A percentile compares a stretch with the other conserved stretches of the same genome.
These are phyloP conservation scores for Neosilurus mollespiculum DNA, from an alignment of 2,797 vertebrate species.

Conservation along the genomic window DNA sequence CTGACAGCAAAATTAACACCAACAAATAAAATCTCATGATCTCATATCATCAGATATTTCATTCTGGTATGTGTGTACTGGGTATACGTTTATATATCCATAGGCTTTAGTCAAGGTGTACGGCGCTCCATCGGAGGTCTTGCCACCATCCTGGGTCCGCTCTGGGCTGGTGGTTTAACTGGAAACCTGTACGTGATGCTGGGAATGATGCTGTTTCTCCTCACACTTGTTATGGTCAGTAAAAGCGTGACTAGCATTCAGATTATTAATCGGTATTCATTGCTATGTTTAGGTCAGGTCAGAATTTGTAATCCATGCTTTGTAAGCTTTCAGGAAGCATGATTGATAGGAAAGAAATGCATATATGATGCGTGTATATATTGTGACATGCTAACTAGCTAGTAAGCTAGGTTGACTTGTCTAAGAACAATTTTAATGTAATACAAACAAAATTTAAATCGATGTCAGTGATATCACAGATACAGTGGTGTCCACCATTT, in stretches of 20 bases:
- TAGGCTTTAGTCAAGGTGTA: slow-evolving; percentile 82
- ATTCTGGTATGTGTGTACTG: slow-evolving; percentile 25
- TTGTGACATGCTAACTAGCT: neutral
- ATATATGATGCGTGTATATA: no score
- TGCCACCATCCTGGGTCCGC: slow-evolving; percentile 82
- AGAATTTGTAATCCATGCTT: neutral
- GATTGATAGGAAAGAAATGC: neutral
- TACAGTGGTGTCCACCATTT: no score
- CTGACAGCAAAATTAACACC: neutral
- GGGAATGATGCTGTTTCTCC: slow-evolving; percentile 81
- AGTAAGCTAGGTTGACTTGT: neutral
- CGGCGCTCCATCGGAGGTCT: slow-evolving; percentile 81
- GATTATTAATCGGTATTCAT: neutral
- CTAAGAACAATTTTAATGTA: neutral
- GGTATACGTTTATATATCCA: slow-evolving; percentile 19
- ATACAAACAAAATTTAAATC: no score
- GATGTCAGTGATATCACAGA: neutral
- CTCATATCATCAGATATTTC: neutral
- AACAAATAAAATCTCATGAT: neutral
- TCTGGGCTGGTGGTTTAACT: slow-evolving; percentile 83
- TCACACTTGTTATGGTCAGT: slow-evolving; percentile 77
- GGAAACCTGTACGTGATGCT: slow-evolving; percentile 80
- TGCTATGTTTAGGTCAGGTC: neutral
- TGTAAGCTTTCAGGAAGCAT: no score
- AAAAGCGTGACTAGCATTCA: neutral